Base-by-base conservation (phyloP, 2,797 vertebrate genomes). In the Synaphobranchus kaupii region DNA sequence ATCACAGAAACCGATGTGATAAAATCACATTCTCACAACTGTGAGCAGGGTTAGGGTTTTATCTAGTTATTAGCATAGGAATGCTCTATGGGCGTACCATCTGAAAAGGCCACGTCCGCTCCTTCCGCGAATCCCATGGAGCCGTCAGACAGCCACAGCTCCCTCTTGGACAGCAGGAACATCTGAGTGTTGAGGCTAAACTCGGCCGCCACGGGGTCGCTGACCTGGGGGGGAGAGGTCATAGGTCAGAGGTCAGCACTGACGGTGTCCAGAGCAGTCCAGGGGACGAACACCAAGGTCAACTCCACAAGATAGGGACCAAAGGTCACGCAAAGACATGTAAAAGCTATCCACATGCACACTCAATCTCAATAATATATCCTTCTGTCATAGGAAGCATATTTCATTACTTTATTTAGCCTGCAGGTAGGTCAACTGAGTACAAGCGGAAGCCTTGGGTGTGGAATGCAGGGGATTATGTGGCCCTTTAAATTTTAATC, bases 111-210 rank as follows among this genome's bases (percentile, higher is more conserved):
- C 60, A 95, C 89, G 86, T 97, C 96, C 0, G 95, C 93, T 68
- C 95, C 96, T 89, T 97, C 97, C 85, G 96, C 97, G 86, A 97
- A 98, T 89, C 96, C 96, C 95, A 97, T 93, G 86, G 96, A 97
- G 78, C 96, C 96, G 4, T 97, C 96, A 25, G 97, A 97, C 85
- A 97, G 87, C 96, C 96, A 98, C 52, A 97, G 76, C 88, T 97
- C 96, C 90, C 92, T 96, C 92, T 96, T 97, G 71, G 97, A 97
- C 71, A 97, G 89, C 87, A 97, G 93, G 93, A 97, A 96, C 96
- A 97, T 97, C 90, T 97, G 96, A 44, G 96, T 97, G 92, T 97
- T 97, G 86, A 97, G 95, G 91, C 96, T 97, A 87, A 98, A 97
- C 93, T 98, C 96, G 22, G 96, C 95, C 48, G 97, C 96, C 68